These are phyloP conservation scores for Ostrea denselamellosa DNA, from an alignment of 1,140 invertebrate species.

Conservation along the genomic window DNA sequence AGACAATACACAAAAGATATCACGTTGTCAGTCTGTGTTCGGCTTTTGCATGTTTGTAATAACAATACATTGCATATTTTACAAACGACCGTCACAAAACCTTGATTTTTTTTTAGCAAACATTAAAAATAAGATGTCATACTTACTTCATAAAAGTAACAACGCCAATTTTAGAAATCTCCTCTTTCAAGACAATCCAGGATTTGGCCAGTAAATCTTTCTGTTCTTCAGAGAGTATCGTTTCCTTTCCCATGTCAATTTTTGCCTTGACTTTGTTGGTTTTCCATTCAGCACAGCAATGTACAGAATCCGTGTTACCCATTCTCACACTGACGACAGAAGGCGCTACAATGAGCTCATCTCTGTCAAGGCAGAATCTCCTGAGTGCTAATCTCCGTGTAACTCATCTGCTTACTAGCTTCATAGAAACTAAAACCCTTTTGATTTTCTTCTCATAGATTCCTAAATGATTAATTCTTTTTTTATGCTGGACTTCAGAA, in stretches of 20 bases:
- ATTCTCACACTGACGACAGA: not conserved
- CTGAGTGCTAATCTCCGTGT: not conserved
- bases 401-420: not conserved
- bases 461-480: not conserved
- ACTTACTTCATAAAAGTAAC: slow-evolving; percentile 41
- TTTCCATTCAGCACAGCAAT: not conserved
- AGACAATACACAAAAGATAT: not conserved
- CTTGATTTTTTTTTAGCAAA: not conserved
- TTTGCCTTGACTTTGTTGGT: not conserved
- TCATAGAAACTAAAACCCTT: not conserved
- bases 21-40: not conserved
- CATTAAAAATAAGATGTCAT: not conserved
- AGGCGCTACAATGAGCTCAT: not conserved
- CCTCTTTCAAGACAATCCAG: slow-evolving; percentile 10
- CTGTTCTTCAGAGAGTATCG: not conserved
- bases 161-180: slow-evolving; percentile 23
- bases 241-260: not conserved
- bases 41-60: not conserved
- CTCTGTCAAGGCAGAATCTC: not conserved
- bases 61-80: not conserved
- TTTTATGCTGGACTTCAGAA: not conserved
- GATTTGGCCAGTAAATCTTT: slow-evolving; percentile 10
- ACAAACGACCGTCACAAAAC: not conserved
- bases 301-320: not conserved
- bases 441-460: not conserved